These are phyloP conservation scores for Macrotus californicus DNA, from an alignment of 2,113 vertebrate genomes.

Conservation along the genomic window DNA sequence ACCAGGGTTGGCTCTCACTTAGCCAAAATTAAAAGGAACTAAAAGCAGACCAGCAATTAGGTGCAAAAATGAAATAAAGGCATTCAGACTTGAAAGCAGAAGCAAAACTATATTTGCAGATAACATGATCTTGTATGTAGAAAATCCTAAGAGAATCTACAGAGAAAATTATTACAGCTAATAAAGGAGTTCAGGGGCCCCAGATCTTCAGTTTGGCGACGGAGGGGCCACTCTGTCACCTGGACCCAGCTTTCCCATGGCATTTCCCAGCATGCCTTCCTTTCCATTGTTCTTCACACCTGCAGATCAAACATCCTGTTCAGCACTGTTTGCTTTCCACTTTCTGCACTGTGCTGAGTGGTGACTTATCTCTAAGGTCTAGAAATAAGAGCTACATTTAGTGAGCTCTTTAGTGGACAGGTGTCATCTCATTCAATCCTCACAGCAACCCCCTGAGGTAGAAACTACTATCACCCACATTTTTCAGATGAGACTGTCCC, in stretches of 20 bases:
- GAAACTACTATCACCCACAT: not conserved
- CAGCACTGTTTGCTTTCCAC: fast-evolving
- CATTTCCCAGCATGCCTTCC: not conserved
- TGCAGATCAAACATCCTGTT: not conserved
- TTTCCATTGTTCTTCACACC: not conserved
- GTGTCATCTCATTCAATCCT: not conserved
- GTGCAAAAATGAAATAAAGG: not conserved
- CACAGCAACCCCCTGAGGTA: not conserved
- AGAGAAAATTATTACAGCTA: not conserved
- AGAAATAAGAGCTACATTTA: not conserved
- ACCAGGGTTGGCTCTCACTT: not conserved
- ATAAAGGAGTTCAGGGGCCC: not conserved
- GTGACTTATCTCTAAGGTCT: not conserved
- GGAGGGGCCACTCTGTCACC: not conserved
- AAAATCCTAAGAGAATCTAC: not conserved
- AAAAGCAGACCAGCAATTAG: not conserved
- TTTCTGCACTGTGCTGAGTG: not conserved
- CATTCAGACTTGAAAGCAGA: not conserved
- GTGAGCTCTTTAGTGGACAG: not conserved
- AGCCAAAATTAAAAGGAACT: not conserved
- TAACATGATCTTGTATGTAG: not conserved
- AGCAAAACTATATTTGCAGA: not conserved
- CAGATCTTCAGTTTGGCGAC: not conserved
- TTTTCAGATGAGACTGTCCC: not conserved
- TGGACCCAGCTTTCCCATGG: not conserved